Conservation (phyloP, 2,888 invertebrate species). For the Spilosoma lubricipeda region DNA sequence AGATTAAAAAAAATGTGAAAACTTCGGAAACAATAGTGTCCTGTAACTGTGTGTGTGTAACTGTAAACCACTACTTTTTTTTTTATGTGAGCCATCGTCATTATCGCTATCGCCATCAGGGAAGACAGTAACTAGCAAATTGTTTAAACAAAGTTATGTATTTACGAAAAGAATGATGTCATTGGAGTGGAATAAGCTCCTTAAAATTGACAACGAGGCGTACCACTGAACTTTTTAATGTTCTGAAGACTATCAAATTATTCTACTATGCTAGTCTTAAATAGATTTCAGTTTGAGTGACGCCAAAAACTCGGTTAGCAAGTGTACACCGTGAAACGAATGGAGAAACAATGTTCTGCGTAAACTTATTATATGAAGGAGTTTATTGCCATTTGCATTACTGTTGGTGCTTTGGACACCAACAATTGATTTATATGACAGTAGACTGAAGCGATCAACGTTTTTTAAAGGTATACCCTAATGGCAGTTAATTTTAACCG, state of each 20-base stretch:
- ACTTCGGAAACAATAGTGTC: too few species aligned
- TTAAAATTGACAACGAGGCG: background rate
- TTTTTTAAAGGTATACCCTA: background rate
- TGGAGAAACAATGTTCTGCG: conserved; percentile 77
- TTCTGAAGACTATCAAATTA: conserved; percentile 42
- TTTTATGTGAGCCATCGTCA: too few species aligned
- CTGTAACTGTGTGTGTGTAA: too few species aligned
- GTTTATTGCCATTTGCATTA: conserved; percentile 39
- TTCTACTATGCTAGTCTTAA: conserved; percentile 45
- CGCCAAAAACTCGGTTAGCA: conserved; percentile 69
- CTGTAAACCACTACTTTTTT: too few species aligned
- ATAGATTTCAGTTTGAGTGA: conserved; percentile 60
- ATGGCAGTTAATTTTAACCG: too few species aligned
- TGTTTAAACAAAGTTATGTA: too few species aligned
- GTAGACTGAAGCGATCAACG: too few species aligned
- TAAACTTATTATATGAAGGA: conserved; percentile 73
- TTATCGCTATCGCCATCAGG: too few species aligned
- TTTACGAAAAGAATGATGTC: background rate
- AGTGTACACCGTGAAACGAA: conserved; percentile 64
- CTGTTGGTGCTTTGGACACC: conserved; percentile 38
- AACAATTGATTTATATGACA: background rate
- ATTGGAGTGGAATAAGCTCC: background rate
- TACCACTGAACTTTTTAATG: conserved; percentile 18
- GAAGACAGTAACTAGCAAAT: too few species aligned
- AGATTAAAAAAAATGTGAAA: too few species aligned